Evolutionary conservation across 2,797 vertebrate species (phyloP).

Genomic region (Parambassis ranga): DNA sequence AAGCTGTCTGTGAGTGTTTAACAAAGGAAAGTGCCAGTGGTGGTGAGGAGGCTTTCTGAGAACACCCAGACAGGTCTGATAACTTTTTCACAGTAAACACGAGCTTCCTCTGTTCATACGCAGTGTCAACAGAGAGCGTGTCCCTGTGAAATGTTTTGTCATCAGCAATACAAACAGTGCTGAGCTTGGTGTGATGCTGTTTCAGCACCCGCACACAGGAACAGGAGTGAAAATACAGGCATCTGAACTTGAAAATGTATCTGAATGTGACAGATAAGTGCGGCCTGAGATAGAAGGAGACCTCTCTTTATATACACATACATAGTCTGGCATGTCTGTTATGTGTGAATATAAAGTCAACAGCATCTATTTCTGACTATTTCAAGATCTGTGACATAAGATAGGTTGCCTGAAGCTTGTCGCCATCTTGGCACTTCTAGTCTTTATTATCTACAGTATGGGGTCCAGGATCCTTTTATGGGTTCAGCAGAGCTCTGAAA

Average conservation of each 20-base stretch:
- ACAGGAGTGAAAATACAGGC: constrained; percentile 25
- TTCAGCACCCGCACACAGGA: constrained; percentile 15
- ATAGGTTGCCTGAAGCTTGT: no score
- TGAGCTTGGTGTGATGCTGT: constrained; percentile 26
- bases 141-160: constrained; percentile 67
- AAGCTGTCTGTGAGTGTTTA: background rate
- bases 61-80: constrained; percentile 65
- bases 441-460: no score
- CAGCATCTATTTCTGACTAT: no score
- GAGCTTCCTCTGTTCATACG: constrained; percentile 35
- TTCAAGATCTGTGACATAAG: no score
- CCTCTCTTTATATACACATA: no score
- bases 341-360: no score
- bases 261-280: no score
- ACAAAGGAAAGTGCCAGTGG: background rate
- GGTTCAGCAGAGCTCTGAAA: no score
- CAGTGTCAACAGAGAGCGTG: constrained; percentile 59
- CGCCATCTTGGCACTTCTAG: no score
- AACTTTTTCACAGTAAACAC: constrained; percentile 67
- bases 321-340: no score
- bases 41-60: constrained; percentile 12
- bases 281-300: no score
- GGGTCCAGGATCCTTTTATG: no score
- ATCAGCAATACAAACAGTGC: constrained; percentile 61
- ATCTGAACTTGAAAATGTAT: background rate